Evolutionary conservation across 2,888 invertebrate species (phyloP), one percentile per base, ranked within the genome.

Genomic region (Caradrina kadenii): DNA sequence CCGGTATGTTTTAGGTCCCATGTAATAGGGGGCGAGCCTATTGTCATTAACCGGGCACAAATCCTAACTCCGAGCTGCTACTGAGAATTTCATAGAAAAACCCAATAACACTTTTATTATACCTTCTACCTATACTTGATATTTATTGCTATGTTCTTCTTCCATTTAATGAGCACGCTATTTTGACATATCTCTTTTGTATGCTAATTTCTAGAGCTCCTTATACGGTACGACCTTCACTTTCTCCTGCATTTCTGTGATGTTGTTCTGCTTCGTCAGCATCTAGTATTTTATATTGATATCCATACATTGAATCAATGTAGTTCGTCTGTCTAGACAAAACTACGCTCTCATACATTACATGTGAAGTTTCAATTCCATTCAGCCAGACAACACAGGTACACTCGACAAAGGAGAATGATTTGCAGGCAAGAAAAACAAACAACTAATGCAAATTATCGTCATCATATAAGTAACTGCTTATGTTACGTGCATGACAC

Each of bases 301-400:
- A 58, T 45, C 53, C 15, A 69, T 71, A n/a, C 35, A 69, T 39
- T 26, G 4, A 0, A 21, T 61, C 26, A 21, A 39, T 31, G 10
- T 60, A 54, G 60, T 54, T 15, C 10, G 8, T 69, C 58, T 49
- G 53, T 62, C 69, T 74, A 66, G 73, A 67, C 76, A 21, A 65
- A 59, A 62, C 63, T 60, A 65, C n/a, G 19, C 35, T n/a, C 58
- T 31, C 53, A 31, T 56, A 63, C 19, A 64, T 56, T 70, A 63
- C 62, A 56, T 50, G 15, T 53, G 54, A 62, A 53, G 26, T 31
- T n/a, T 45, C 42, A 31, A 73, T 69, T 64, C 65, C 71, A 79
- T 83, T 81, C 78, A 84, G 69, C 74, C 52, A 31, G 56, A 42
- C 17, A 35, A 63, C 61, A 21, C 8, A 0, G 6, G 70, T 64